Base-by-base conservation (phyloP, 1,140 invertebrate species). In the Zophobas morio region DNA sequence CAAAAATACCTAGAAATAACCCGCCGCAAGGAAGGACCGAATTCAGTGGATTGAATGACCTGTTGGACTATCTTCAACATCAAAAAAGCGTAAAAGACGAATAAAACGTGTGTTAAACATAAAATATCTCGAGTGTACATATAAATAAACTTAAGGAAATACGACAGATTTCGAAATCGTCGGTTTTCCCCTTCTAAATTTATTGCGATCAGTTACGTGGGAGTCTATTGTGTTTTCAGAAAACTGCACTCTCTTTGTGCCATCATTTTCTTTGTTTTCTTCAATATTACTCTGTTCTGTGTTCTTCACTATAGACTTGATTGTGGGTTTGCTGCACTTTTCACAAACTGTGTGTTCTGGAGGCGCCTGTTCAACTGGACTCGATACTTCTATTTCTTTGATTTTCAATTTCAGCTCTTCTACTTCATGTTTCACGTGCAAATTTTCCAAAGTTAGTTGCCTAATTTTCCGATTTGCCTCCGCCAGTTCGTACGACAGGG, bases 11-110 rank as follows among this genome's bases (percentile, higher is more conserved):
- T 33, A 96, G 93, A 85, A 95, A 95, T 84, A 88, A 96, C 87
- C 92, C 93, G 53, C 92, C 94, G 6, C 90, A 92, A 83, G 94
- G 95, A 77, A 90, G 96, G 85, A 96, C 94, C 53, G 96, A 98
- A 84, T 98, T 98, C 82, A 92, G 90, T 80, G 93, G 93, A 77
- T 86, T 96, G 1, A 95, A 92, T 80, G 95, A 96, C 88, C 87
- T 96, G 40, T 87, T 96, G 77, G 93, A 89, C 82, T 96, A 96
- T 86, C 82, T 96, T 78, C 89, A 92, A 81, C 87, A 90, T 34
- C 79, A 86, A 39, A 85, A 82, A 80, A 60, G 82, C 82, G 84
- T 84, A 73, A 82, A 86, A 83, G 82, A 84, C 60, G 80, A 83
- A 57, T 82, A 82, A 66, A 6, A 60, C n/a, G 34, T 37, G 56